Evolutionary conservation across 2,797 vertebrate genomes (phyloP), one percentile per base, ranked within the genome.

Genomic region (Thamnophis elegans): DNA sequence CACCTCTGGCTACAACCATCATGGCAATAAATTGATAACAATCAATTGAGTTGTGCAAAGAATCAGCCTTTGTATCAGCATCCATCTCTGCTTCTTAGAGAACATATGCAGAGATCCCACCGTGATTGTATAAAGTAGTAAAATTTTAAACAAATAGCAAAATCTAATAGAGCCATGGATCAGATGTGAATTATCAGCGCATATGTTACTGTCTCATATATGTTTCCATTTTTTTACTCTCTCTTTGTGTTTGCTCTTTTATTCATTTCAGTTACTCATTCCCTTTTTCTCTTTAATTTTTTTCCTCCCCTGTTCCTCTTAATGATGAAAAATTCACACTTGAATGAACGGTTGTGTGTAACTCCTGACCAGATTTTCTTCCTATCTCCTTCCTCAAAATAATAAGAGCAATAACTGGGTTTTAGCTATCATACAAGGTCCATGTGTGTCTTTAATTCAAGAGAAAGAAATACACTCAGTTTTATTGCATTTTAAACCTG

Each of bases 171-270:
- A 95, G 90, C 93, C 94, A 87, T 93, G 95, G 96, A 96, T 82
- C 94, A 95, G 95, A 91, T 58, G 68, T 96, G 94, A 95, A 92
- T 96, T 96, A 86, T 95, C 93, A 0, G 94, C 95, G 94, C 91
- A 93, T 95, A 96, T 93, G 93, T 96, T 97, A 94, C 91, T 32
- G 4, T 95, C 95, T 95, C 94, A 94, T 93, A 92, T 94, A 92
- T 89, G 91, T 82, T 18, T 65, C 91, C 42, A 42, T 59, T 92
- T 82, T 95, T 93, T 60, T 95, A 62, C 20, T 90, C 88, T 88
- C 55, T 88, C 59, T 85, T 92, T 65, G n/a, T 85, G 93, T 87
- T 96, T 96, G 93, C 95, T 89, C 22, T 96, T 95, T 91, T 92
- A 91, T 93, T 94, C 51, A 25, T 96, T 95, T 95, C 60, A 92